Percentiles rank a stretch among this genome's conserved stretches.
Conservation (phyloP, 2,888 invertebrate genomes). For the Rotaria socialis region DNA sequence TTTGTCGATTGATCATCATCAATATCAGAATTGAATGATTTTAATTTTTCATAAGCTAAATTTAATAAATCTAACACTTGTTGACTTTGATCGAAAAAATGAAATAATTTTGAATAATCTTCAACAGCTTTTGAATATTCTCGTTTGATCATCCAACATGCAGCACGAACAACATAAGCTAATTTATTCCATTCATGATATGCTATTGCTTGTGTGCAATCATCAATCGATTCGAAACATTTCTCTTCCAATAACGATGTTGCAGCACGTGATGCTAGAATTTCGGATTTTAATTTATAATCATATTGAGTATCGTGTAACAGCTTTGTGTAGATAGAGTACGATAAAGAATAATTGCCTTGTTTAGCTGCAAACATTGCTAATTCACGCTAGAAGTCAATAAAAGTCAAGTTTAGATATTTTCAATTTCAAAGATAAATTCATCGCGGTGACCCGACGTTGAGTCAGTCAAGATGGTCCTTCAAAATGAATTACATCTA, state of each 20-base stretch:
- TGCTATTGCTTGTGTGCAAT: constrained; percentile 15
- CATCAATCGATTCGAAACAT: constrained; percentile 7
- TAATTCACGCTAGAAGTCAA: not conserved
- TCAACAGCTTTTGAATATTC: constrained; percentile 19
- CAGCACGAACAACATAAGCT: constrained; percentile 21
- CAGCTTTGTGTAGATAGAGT: not conserved
- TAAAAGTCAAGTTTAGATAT: too few species aligned
- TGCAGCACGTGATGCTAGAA: not conserved
- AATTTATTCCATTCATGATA: constrained; percentile 35
- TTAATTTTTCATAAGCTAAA: constrained; percentile 13
- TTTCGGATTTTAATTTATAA: constrained; percentile 10
- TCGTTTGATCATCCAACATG: constrained; percentile 7
- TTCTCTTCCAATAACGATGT: not conserved
- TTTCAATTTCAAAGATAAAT: too few species aligned
- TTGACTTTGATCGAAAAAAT: constrained; percentile 16
- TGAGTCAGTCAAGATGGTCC: too few species aligned
- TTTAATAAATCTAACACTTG: constrained; percentile 15
- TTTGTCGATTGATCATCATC: not conserved
- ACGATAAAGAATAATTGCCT: not conserved
- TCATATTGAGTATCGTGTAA: not conserved
- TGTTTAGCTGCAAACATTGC: not conserved
- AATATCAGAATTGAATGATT: not conserved
- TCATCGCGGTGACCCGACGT: too few species aligned
- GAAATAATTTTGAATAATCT: constrained; percentile 32
- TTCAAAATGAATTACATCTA: not conserved